Evolutionary conservation across 2,113 vertebrate genomes (phyloP), one percentile per base, ranked within the genome.

Genomic region (Podarcis muralis): DNA sequence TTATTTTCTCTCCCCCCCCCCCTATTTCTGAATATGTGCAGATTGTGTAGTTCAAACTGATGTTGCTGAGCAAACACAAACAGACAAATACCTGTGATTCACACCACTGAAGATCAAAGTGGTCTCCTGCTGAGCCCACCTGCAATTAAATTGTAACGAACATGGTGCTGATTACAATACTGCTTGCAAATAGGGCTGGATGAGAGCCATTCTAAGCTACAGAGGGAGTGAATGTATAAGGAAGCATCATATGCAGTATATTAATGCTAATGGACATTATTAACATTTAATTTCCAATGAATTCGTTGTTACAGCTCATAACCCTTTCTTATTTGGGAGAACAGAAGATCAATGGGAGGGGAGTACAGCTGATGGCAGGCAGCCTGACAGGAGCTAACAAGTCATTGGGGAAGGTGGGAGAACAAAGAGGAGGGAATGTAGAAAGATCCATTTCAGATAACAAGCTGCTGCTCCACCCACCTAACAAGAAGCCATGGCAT

Each of bases 71-170:
- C 66, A 53, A 69, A 53, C 76, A 87, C 65, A 81, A 23, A 82
- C 32, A 83, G 15, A 87, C 77, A 87, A 87, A 87, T 81, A 87
- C 77, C 77, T 87, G 66, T 79, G 65, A 78, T 86, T 32, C 59
- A 25, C 65, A 79, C 75, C 62, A 87, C 18, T 32, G 37, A 87
- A 87, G n/a, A 72, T 71, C 25, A 81, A 71, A 80, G n/a, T 80
- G 65, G 6, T 80, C 68, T 25, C 77, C n/a, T 32, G 48, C 76
- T 87, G 77, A 57, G 43, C 15, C 69, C n/a, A 25, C 71, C 78
- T 87, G n/a, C 65, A 87, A 87, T 80, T 81, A 80, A 71, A 65
- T 80, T 69, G 23, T 71, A 87, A 71, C 37, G 77, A 80, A 37
- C 66, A 53, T 40, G 25, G 48, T 37, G 43, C 85, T 81, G 66